Evolutionary conservation across 2,888 invertebrate species (phyloP).

Genomic region (Steromphala cineraria): DNA sequence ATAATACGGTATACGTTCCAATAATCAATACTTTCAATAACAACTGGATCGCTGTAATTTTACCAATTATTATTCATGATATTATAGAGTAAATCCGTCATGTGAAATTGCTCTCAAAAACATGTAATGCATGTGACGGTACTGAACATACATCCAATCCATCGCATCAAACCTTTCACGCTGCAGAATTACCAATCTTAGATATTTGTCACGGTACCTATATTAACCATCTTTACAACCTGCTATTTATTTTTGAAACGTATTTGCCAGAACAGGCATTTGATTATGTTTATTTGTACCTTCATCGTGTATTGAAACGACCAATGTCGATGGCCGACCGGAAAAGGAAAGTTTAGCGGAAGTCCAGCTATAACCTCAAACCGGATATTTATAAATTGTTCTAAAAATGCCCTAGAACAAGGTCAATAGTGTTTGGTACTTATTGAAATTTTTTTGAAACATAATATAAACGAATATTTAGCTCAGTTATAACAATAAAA

Average conservation of each 20-base stretch:
- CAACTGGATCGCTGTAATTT: too few species aligned
- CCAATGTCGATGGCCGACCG: slow-evolving; percentile 8
- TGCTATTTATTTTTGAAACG: not conserved
- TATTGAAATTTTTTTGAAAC: too few species aligned
- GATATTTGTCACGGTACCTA: too few species aligned
- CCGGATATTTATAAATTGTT: not conserved
- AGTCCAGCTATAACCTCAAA: not conserved
- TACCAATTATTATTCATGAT: too few species aligned
- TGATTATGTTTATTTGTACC: not conserved
- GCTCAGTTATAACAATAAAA: too few species aligned
- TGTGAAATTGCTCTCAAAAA: too few species aligned
- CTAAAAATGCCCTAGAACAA: too few species aligned
- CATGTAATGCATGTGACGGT: not conserved
- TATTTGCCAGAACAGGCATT: not conserved
- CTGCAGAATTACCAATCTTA: not conserved
- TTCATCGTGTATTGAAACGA: not conserved
- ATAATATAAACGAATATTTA: too few species aligned
- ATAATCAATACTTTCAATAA: too few species aligned
- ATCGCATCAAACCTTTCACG: not conserved
- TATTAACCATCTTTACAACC: not conserved
- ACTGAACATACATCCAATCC: not conserved
- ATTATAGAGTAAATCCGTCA: too few species aligned
- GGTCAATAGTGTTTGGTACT: too few species aligned
- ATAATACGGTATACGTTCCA: too few species aligned
- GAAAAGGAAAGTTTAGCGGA: slow-evolving; percentile 5